Conservation (phyloP, 2,888 invertebrate species). For the Empis livida region DNA sequence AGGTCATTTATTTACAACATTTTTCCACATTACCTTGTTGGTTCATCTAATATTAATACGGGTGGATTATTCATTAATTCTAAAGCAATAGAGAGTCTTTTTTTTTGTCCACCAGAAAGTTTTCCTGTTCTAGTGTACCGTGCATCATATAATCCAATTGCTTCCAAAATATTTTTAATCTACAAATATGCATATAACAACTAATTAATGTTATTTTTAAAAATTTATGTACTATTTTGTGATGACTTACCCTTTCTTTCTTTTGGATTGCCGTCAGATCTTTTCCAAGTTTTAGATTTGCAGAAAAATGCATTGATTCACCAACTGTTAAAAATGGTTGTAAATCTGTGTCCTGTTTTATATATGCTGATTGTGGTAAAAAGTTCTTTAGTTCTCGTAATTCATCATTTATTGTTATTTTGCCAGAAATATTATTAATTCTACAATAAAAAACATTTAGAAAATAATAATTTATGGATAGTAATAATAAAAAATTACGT, state of each 20-base stretch:
- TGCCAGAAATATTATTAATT: conserved; percentile 43
- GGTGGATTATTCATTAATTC: conserved; percentile 87
- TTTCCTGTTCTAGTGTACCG: conserved; percentile 53
- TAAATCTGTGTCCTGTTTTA: conserved; percentile 76
- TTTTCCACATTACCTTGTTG: conserved; percentile 91
- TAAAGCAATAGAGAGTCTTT: conserved; percentile 77
- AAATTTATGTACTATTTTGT: no score
- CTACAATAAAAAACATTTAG: conserved; percentile 14
- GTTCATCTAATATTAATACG: conserved; percentile 88
- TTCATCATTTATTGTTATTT: conserved; percentile 58
- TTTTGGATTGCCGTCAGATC: conserved; percentile 49
- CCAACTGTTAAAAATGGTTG: conserved; percentile 71
- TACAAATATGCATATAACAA: conserved; percentile 31
- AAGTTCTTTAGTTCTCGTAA: conserved; percentile 52
- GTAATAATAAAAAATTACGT: conserved; percentile 49
- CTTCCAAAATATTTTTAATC: conserved; percentile 67
- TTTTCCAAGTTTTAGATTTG: conserved; percentile 69
- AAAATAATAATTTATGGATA: neutral
- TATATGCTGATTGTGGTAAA: conserved; percentile 69
- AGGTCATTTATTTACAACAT: no score
- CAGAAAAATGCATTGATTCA: conserved; percentile 77
- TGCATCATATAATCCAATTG: conserved; percentile 56
- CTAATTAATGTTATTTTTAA: no score
- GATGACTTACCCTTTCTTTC: conserved; percentile 45
- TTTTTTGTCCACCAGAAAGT: conserved; percentile 82